Evolutionary conservation across 1,140 invertebrate species (phyloP), one percentile per base, ranked within the genome.

Genomic region (Tetranychus urticae): DNA sequence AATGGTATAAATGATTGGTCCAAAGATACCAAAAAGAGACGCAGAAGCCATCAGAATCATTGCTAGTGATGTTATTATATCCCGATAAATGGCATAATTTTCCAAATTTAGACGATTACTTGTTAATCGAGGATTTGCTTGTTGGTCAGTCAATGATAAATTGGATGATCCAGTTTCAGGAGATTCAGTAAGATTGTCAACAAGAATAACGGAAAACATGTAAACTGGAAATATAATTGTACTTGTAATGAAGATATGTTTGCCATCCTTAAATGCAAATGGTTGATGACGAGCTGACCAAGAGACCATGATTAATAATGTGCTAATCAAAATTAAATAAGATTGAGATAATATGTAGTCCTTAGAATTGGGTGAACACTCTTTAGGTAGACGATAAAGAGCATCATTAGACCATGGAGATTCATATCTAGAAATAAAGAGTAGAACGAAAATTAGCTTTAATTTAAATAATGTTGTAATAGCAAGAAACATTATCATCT

Each of bases 1-100:
- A 12, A 66, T 64, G 3, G 61, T 55, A 36, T 62, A 61, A 12
- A 66, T n/a, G 42, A 63, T 57, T 13, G 64, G 63, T 0, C 62
- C 60, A 56, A 72, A 74, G 34, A 74, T 66, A 8, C 67, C 66
- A 23, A 70, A 63, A 0, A 74, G 56, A 5, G 73, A 60, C 1
- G 70, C 64, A 1, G 67, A 66, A 1, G 70, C 68, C 1, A 70
- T 64, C 1, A 67, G 42, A 8, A 72, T 62, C 33, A 72, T 64
- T 6, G 67, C 60, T 2, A 71, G 59, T 56, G 68, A 68, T 0
- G 66, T 65, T 12, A 67, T 64, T 5, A 69, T 68, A 37, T 72
- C 70, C 56, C 70, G 14, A 46, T 59, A 50, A n/a, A 14, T 60
- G 14, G 46, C 58, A 35, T 50, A 50, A 13, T 37, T n/a, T 46